These are phyloP conservation scores for Tenthredo notha DNA, from an alignment of 2,888 invertebrate species.

Conservation along the genomic window DNA sequence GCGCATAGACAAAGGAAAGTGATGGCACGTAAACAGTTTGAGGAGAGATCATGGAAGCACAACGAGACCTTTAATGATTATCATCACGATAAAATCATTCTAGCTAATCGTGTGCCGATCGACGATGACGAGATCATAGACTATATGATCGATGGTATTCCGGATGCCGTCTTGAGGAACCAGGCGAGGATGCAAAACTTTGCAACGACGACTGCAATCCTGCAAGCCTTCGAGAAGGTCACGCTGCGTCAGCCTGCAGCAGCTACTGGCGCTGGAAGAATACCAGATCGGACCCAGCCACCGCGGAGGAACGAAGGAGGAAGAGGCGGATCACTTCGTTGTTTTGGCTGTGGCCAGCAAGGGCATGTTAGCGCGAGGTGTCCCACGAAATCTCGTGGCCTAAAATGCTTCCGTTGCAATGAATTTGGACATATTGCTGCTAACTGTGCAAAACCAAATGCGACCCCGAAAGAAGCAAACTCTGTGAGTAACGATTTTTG, in stretches of 20 bases:
- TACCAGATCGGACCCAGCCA: neutral
- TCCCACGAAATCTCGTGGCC: constrained; percentile 19
- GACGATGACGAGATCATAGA: constrained; percentile 52
- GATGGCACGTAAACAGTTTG: constrained; percentile 40
- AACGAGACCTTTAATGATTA: constrained; percentile 56
- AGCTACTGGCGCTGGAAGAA: neutral
- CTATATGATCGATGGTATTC: constrained; percentile 49
- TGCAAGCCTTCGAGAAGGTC: constrained; percentile 52
- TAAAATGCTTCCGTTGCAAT: constrained; percentile 55
- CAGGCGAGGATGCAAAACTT: constrained; percentile 47
- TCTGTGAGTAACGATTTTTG: constrained; percentile 7
- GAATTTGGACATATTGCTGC: constrained; percentile 56
- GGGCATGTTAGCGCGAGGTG: constrained; percentile 45
- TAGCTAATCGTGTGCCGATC: constrained; percentile 36
- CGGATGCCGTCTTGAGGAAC: constrained; percentile 35
- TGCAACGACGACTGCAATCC: constrained; percentile 35
- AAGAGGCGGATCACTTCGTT: neutral
- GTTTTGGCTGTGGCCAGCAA: constrained; percentile 25
- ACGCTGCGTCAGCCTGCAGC: constrained; percentile 27
- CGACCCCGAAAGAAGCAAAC: neutral
- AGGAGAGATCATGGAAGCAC: constrained; percentile 49
- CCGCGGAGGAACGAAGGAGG: neutral
- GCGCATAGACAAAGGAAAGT: constrained; percentile 33
- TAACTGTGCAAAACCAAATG: constrained; percentile 22
- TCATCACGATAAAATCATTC: constrained; percentile 38